Evolutionary conservation across 2,797 vertebrate genomes (phyloP), one percentile per base, ranked within the genome.

Genomic region (Florisuga fusca): DNA sequence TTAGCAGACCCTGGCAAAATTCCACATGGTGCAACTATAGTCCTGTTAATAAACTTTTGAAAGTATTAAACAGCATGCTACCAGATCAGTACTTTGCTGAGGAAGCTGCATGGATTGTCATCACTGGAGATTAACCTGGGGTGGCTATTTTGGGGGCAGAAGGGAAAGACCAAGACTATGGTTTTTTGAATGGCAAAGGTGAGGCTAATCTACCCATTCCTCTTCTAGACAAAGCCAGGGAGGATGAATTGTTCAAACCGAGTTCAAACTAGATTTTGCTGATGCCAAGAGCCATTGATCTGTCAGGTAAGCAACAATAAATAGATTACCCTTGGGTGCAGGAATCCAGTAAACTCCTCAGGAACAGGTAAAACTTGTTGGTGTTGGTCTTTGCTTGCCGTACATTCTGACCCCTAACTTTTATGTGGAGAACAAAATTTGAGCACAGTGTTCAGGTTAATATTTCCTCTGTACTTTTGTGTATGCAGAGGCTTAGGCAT

Each of bases 311-410:
- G 74, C 31, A 79, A 13, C 63, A 90, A 85, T 63, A 67, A 94
- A 73, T 45, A 68, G 48, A 94, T 92, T 36, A 79, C 11, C 45
- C 71, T 12, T 78, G 26, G 29, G 38, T 72, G 87, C 69, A 87
- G 66, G 71, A 89, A 93, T 90, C 46, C 71, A 87, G 54, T 50
- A 51, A 68, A 82, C n/a, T 82, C 73, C 73, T 80, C 59, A 77
- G 74, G 80, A 90, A 92, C 90, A 85, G 72, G 89, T 94, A 91
- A 84, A 93, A 95, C 96, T 62, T 75, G 82, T 90, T 90, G 26
- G 12, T 75, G 82, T 90, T 90, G 29, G 12, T 78, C 33, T 90
- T 57, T 90, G 59, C 72, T 62, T 87, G 53, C 20, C 54, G 48
- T 19, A 81, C 36, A 25, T 62, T 84, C 59, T 81, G 88, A 91